These are phyloP conservation scores for Bombus confusus DNA, from an alignment of 1,140 invertebrate genomes.

Conservation along the genomic window DNA sequence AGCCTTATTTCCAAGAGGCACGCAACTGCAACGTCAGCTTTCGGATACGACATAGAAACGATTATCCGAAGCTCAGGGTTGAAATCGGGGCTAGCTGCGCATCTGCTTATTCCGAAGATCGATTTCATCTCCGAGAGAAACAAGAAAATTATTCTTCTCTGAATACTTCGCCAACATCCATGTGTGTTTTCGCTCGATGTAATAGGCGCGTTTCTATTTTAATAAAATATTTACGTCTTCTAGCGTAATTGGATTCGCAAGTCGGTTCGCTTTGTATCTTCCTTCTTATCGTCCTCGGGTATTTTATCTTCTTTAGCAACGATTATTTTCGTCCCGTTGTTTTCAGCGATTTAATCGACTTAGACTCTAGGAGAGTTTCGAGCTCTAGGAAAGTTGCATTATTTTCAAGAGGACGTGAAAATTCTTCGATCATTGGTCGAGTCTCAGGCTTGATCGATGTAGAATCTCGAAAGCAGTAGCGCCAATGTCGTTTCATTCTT, in stretches of 20 bases:
- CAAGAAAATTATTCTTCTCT: neutral
- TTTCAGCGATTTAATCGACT: neutral
- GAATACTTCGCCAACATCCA: neutral
- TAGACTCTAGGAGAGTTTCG: neutral
- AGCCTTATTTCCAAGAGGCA: slow-evolving; percentile 28
- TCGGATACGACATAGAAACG: slow-evolving; percentile 24
- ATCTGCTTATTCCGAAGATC: neutral
- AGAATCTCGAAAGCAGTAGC: too few species aligned
- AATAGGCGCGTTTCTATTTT: neutral
- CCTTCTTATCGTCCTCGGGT: neutral
- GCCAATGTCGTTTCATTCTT: too few species aligned
- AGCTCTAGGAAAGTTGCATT: neutral
- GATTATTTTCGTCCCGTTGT: neutral
- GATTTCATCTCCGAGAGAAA: neutral
- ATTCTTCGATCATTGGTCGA: too few species aligned
- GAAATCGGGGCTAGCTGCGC: neutral
- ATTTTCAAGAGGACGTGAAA: too few species aligned
- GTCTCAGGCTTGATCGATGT: too few species aligned
- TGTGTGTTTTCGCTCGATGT: neutral
- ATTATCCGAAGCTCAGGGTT: neutral
- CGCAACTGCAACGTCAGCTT: slow-evolving; percentile 30
- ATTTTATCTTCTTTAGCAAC: neutral
- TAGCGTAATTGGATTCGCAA: neutral
- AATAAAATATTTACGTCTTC: neutral
- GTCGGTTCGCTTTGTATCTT: neutral